Percentiles rank a stretch among this genome's conserved stretches.
Conservation (phyloP, 1,140 invertebrate species). For the Drosophila ercepeae region DNA sequence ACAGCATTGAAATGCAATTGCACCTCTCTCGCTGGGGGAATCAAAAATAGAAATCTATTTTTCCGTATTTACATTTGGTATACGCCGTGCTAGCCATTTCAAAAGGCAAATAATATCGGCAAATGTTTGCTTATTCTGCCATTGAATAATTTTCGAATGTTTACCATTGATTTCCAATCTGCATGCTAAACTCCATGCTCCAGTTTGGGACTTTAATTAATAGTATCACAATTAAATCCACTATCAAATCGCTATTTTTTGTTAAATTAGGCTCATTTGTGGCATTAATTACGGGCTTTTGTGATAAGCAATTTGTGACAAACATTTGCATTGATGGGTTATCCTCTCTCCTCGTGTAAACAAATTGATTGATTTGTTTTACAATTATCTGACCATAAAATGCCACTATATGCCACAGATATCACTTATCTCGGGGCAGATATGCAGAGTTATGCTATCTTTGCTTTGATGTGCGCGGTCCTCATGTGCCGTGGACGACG, state of each 20-base stretch:
- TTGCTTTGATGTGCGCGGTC: conserved; percentile 15
- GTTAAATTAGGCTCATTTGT: conserved; percentile 44
- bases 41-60: conserved; percentile 32
- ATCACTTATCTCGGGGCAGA: neutral
- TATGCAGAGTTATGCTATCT: neutral
- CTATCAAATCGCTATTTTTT: conserved; percentile 19
- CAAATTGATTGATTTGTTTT: conserved; percentile 9
- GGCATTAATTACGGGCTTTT: conserved; percentile 31
- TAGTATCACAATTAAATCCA: conserved; percentile 51
- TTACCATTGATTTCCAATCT: conserved; percentile 54
- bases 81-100: conserved; percentile 49
- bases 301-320: conserved; percentile 15
- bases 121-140: conserved; percentile 61
- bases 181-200: no score
- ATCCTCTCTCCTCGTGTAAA: conserved; percentile 15
- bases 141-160: conserved; percentile 29
- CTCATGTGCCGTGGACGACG: conserved; percentile 33
- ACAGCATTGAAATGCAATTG: conserved; percentile 31
- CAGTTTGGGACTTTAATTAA: conserved; percentile 40
- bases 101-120: conserved; percentile 39
- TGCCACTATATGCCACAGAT: neutral
- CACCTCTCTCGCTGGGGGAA: conserved; percentile 6
- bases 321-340: conserved; percentile 8
- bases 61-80: conserved; percentile 33
- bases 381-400: conserved; percentile 1